Base-by-base conservation (phyloP, 2,888 invertebrate species). In the Octonoba sinensis region DNA sequence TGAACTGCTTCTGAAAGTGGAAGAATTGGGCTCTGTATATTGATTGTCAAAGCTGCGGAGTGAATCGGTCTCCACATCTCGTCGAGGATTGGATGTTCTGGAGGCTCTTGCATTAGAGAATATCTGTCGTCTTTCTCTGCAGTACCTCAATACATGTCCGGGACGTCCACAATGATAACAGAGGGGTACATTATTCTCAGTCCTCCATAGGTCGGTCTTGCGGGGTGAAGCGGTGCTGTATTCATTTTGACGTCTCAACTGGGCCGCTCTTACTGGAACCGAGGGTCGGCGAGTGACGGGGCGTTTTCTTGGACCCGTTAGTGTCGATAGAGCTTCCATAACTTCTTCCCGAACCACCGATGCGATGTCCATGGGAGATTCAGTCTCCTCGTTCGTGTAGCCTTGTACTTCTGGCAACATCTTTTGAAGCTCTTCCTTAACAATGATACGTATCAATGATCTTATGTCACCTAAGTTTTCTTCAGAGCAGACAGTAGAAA, bases 101-200 rank as follows among this genome's bases (percentile, higher is more conserved):
- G 24, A 1, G 54, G 54, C n/a, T 67, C 54, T 27, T 67, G 67
- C 54, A n/a, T 54, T 13, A 20, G 18, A 15, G 20, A 69, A 57
- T 20, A 69, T 56, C 24, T 22, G 47, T 4, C 47, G 47, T n/a
- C n/a, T n/a, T n/a, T n/a, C n/a, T n/a, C n/a, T n/a, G n/a, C n/a
- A n/a, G n/a, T n/a, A n/a, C n/a, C n/a, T n/a, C n/a, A n/a, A n/a
- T n/a, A n/a, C n/a, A n/a, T n/a, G n/a, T n/a, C n/a, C n/a, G n/a
- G n/a, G n/a, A n/a, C n/a, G n/a, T n/a, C n/a, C n/a, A n/a, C n/a
- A n/a, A n/a, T n/a, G n/a, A n/a, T n/a, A n/a, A n/a, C n/a, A n/a
- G n/a, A n/a, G n/a, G n/a, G n/a, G n/a, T n/a, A n/a, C n/a, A n/a
- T n/a, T n/a, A n/a, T n/a, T n/a, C n/a, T n/a, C n/a, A n/a, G n/a